Base-by-base conservation (phyloP, 2,113 vertebrate species). In the Tichodroma muraria region DNA sequence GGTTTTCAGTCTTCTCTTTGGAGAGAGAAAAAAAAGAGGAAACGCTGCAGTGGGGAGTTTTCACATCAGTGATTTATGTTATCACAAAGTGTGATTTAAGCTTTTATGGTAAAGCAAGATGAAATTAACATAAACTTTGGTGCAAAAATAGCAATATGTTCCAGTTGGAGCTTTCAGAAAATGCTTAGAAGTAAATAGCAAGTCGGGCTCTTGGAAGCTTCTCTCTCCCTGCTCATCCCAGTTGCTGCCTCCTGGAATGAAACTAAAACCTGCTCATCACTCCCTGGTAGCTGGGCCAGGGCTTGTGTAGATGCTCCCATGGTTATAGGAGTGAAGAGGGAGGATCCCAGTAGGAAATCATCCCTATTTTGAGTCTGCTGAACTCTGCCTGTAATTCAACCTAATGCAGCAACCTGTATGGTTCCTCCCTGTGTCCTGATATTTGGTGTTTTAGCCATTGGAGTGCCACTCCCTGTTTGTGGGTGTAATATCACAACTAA, bases 61-160 rank as follows among this genome's bases (percentile, higher is more conserved):
- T 92, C 71, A 80, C 90, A 63, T 70, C 47, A 59, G 60, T 54
- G 72, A 66, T 50, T 89, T 80, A 60, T 56, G 53, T 69, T 65
- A 24, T 50, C 76, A 64, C 14, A 10, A 94, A 94, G 70, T 35
- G 54, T 72, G 70, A 76, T 89, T 89, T 85, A 52, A 88, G 61
- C 28, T 87, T 82, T 94, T 81, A 49, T 76, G 68, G 59, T 82
- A 87, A 95, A 92, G 11, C 42, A 92, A 89, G 69, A 84, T 68
- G 81, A 75, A 93, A 89, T 88, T 56, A 76, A 56, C 73, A 72
- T 52, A 68, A 78, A 90, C 47, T 89, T 76, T 16, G 23, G 20
- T 79, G 59, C 75, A 87, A 81, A 92, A 94, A 64, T 66, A 88
- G 68, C 45, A 69, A 2, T 61, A 24, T 57, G 50, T 85, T 88